Evolutionary conservation across 2,797 vertebrate species (phyloP), one percentile per base, ranked within the genome.

Genomic region (Gymnopithys bicolor): DNA sequence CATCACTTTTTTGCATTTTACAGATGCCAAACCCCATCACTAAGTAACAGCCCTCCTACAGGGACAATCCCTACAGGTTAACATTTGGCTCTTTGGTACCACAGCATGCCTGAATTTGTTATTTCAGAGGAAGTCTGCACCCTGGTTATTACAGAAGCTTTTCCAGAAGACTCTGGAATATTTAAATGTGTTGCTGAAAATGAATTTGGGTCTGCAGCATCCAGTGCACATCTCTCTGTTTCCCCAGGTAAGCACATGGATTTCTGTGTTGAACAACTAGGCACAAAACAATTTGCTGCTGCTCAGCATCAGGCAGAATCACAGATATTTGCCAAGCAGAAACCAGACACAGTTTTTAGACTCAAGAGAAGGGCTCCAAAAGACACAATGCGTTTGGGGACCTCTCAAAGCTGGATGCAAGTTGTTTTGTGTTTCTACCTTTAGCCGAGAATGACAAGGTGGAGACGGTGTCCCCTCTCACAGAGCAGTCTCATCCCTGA

Each of bases 61-160:
- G 55, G 53, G 10, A 58, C 35, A 39, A 3, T 3, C 77, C 62
- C 73, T 51, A 16, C 19, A 35, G 28, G 18, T 6, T 37, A 28
- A 24, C 21, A 7, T 66, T 43, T 82, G 45, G 12, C 5, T 77
- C 59, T 51, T 63, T 10, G 7, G 7, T 70, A 35, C 32, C 78
- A 51, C 22, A 76, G 19, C 22, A 7, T 33, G 13, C 19, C 71
- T 62, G 10, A 73, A 80, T 81, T 93, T 91, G 32, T 90, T 70
- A 69, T 97, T 97, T 78, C 97, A 99, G 98, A 99, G 97, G 98
- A 99, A 97, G 97, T 99, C 84, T 99, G 98, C 62, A 99, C 98
- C 11, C 97, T 99, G 89, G 98, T 99, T 95, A 99, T 99, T 93
- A 98, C 98, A 52, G 99, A 99, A 96, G 98, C 98, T 70, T 98